Evolutionary conservation across 1,140 invertebrate genomes (phyloP), one percentile per base, ranked within the genome.

Genomic region (Chrysopa pallens): DNA sequence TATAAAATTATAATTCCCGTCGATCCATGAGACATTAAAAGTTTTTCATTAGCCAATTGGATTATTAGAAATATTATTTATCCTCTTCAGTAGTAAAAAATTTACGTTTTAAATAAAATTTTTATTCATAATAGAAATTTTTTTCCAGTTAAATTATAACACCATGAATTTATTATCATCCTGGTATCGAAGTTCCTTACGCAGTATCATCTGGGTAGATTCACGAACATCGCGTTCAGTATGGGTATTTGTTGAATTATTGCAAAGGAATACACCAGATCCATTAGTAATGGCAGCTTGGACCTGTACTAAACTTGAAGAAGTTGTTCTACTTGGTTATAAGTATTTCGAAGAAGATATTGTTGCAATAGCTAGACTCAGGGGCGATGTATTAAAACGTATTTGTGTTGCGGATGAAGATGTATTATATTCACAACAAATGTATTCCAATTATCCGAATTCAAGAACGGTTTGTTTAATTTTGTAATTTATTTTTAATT

Each of bases 201-300:
- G 67, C 29, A 79, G 78, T 48, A 58, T 85, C 8, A 68, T 76
- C 46, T 79, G 80, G 65, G 73, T 84, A 38, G 81, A 85, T 58
- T 78, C 74, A 46, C 54, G 46, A 49, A 46, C 33, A 33, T 47
- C 43, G 44, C 52, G 50, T 40, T 57, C 52, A 44, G 48, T 55
- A 28, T 46, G 51, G 49, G 45, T 55, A 43, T 42, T 53, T 48
- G n/a, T 33, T 33, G 31, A 43, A 50, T 35, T 36, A 52, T 44
- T 41, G 49, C 36, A 42, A 53, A 44, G 51, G 57, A 55, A 48
- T 58, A 60, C 66, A 38, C 71, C 71, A 36, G 78, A 85, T 61
- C 77, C 80, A 6, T 68, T 85, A 45, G 72, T 86, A 4, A 75
- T 85, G 64, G 60, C 79, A 49, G 74, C 81, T 8, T 86, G 83